Percentiles rank a stretch among this genome's conserved stretches.
Evolutionary conservation across 1,140 invertebrate genomes (phyloP).

Genomic region (Pseudomyrmex cubaensis): DNA sequence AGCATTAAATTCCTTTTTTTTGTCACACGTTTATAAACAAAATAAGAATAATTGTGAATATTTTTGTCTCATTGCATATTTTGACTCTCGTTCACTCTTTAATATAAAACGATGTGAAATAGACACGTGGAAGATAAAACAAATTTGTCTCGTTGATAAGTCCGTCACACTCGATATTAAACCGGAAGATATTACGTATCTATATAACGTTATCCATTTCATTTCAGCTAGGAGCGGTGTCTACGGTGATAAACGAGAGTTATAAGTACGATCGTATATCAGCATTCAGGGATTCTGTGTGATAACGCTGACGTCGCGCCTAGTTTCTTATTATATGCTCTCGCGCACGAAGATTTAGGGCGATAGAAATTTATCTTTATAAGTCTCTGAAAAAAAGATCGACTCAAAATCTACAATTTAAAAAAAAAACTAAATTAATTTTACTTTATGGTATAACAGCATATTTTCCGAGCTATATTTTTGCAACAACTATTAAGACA

Average conservation of each 20-base stretch:
- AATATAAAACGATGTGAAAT: not conserved
- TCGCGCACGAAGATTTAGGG: conserved; percentile 59
- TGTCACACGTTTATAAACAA: not conserved
- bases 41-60: not conserved
- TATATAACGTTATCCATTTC: conserved; percentile 39
- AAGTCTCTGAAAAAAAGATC: too few relatives aligned
- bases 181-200: conserved; percentile 34
- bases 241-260: conserved; percentile 47
- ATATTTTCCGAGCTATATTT: not conserved
- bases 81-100: not conserved
- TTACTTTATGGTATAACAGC: too few relatives aligned
- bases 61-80: not conserved
- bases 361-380: not conserved
- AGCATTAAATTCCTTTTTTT: conserved; percentile 21
- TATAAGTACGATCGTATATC: conserved; percentile 52
- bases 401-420: too few relatives aligned
- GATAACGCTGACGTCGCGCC: conserved; percentile 49
- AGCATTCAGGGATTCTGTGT: conserved; percentile 18
- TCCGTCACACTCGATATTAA: conserved; percentile 44
- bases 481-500: not conserved
- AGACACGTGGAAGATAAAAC: not conserved
- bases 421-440: too few relatives aligned
- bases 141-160: conserved; percentile 19
- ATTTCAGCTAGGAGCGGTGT: conserved; percentile 23
- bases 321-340: conserved; percentile 39